Conservation (phyloP, 2,113 vertebrate genomes). For the Neolamprologus longior region DNA sequence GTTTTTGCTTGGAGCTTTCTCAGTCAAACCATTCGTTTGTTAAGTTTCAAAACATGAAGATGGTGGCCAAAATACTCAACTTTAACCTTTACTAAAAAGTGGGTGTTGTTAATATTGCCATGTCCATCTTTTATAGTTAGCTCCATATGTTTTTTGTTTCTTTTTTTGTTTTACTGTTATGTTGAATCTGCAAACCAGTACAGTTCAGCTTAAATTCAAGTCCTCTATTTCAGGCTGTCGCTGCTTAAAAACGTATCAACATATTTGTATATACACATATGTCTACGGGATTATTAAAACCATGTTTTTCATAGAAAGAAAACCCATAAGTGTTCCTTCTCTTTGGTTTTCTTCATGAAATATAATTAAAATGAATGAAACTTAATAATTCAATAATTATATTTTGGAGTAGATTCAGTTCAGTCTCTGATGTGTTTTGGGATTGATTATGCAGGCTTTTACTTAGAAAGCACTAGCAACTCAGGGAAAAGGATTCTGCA, state of each 20-base stretch:
- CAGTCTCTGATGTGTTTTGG: not conserved
- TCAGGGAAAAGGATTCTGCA: not conserved
- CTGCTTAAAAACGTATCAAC: not conserved
- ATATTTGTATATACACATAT: not conserved
- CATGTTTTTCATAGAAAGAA: not conserved
- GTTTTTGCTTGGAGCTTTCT: not conserved
- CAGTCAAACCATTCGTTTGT: not conserved
- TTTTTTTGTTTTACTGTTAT: not conserved
- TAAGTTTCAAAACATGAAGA: not conserved
- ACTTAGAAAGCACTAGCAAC: not conserved
- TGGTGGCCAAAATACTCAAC: not conserved
- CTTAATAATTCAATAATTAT: not conserved
- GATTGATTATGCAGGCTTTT: not conserved
- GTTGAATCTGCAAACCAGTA: not conserved
- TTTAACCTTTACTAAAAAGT: not conserved
- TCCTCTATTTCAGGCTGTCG: not conserved
- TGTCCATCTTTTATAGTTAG: not conserved
- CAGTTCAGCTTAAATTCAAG: not conserved
- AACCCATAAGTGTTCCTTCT: not conserved
- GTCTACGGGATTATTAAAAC: not conserved
- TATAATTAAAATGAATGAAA: not conserved
- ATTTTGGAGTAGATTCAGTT: not conserved
- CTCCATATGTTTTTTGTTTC: not conserved
- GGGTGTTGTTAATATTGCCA: not conserved
- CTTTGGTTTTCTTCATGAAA: not conserved